phyloP scores from a whole-genome alignment of 2,888 invertebrate genomes.

The Iphiclides podalirius region DNA sequence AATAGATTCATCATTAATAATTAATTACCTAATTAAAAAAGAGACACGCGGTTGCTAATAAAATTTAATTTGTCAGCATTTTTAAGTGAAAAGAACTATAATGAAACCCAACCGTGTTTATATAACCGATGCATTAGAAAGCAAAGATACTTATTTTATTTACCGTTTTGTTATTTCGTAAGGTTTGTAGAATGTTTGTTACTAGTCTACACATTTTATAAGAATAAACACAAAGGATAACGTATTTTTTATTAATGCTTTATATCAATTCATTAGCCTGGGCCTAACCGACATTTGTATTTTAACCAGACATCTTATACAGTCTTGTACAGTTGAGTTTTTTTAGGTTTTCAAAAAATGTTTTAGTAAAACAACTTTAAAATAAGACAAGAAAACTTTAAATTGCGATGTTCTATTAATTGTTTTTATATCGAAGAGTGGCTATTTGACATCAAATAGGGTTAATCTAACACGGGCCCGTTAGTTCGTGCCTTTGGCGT shows the following conservation, averaged over 20 bases:
- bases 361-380: no score
- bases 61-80: constrained; percentile 10
- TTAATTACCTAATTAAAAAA: not conserved
- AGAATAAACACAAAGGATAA: no score
- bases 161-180: constrained; percentile 10
- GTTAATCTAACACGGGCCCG: constrained; percentile 50
- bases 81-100: constrained; percentile 6
- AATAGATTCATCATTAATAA: not conserved
- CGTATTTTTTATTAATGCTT: no score
- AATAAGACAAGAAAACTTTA: no score
- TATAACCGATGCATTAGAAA: constrained; percentile 18
- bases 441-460: constrained; percentile 27
- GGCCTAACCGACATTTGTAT: not conserved
- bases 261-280: no score
- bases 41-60: not conserved
- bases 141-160: constrained; percentile 3
- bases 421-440: not conserved
- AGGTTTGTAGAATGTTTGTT: not conserved
- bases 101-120: constrained; percentile 8
- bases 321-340: no score
- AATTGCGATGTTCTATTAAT: not conserved
- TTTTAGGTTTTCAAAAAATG: no score
- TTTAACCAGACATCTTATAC: no score
- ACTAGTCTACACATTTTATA: not conserved
- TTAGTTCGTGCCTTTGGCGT: constrained; percentile 40